Percentiles rank a stretch among this genome's conserved stretches.
Conservation (phyloP, 2,888 invertebrate genomes). For the Phaonia tiefii region DNA sequence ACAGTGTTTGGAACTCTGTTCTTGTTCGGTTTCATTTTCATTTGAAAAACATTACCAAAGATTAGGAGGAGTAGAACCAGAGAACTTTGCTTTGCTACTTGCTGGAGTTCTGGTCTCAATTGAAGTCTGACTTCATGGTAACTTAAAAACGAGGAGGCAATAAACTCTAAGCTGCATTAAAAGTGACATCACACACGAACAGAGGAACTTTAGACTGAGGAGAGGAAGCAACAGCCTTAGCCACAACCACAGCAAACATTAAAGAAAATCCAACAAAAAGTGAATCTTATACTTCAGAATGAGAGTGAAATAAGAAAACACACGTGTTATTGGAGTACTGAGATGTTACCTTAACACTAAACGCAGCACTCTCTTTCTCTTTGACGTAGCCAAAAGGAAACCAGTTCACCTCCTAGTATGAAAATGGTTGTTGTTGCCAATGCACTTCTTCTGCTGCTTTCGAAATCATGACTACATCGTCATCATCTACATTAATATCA, state of each 20-base stretch:
- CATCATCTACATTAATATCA: no score
- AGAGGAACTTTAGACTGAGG: no score
- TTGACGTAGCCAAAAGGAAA: conserved; percentile 51
- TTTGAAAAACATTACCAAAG: conserved; percentile 68
- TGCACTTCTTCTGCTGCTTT: no score
- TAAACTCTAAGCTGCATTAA: conserved; percentile 67
- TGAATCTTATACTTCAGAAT: conserved; percentile 74
- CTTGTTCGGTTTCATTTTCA: conserved; percentile 70
- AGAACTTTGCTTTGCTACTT: not conserved
- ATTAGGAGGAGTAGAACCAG: not conserved
- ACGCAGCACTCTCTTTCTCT: not conserved
- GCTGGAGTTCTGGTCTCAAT: not conserved
- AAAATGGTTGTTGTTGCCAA: not conserved
- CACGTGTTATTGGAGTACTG: conserved; percentile 51
- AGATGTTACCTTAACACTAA: not conserved
- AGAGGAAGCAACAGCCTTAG: conserved; percentile 39
- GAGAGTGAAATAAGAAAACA: conserved; percentile 29
- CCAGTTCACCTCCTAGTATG: conserved; percentile 65
- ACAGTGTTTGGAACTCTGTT: conserved; percentile 59
- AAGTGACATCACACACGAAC: conserved; percentile 57
- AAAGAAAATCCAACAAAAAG: conserved; percentile 72
- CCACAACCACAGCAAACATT: conserved; percentile 35
- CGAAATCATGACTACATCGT: no score
- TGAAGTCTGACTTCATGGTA: no score
- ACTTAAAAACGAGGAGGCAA: conserved; percentile 56